phyloP scores from a whole-genome alignment of 2,797 vertebrate species.

The Argentina silus region DNA sequence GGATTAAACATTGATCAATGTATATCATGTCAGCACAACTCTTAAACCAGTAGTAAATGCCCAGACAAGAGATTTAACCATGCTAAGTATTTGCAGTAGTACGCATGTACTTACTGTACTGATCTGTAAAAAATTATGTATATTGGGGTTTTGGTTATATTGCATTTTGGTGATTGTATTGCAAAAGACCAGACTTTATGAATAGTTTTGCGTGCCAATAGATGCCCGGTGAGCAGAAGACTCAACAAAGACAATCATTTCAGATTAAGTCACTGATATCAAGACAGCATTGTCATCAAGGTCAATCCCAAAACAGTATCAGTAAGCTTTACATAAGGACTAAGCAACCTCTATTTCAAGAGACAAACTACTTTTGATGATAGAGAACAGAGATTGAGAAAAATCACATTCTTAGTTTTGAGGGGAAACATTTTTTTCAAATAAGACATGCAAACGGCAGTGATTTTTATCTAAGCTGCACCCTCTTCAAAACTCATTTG shows the following conservation, averaged over 20 bases:
- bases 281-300: slow-evolving; percentile 56
- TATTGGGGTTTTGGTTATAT: too few relatives aligned
- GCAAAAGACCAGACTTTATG: too few relatives aligned
- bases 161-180: too few relatives aligned
- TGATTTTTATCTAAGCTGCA: slow-evolving; percentile 48
- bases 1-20: too few relatives aligned
- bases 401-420: slow-evolving; percentile 35
- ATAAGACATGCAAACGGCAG: slow-evolving; percentile 25
- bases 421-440: slow-evolving; percentile 52
- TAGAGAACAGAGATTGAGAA: slow-evolving; percentile 28
- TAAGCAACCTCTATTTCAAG: slow-evolving; percentile 40
- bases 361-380: slow-evolving; percentile 40
- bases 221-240: neutral
- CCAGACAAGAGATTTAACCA: too few relatives aligned
- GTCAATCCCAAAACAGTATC: slow-evolving; percentile 56
- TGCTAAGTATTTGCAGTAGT: too few relatives aligned
- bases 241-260: slow-evolving; percentile 43
- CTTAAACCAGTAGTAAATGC: too few relatives aligned
- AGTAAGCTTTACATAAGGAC: slow-evolving; percentile 40
- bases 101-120: too few relatives aligned
- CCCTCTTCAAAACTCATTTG: slow-evolving; percentile 60
- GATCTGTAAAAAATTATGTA: too few relatives aligned
- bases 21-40: too few relatives aligned
- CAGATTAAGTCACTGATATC: slow-evolving; percentile 3
- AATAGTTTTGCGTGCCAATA: neutral